Evolutionary conservation across 2,113 vertebrate genomes (phyloP), one percentile per base, ranked within the genome.

Genomic region (Deroptyus accipitrinus): DNA sequence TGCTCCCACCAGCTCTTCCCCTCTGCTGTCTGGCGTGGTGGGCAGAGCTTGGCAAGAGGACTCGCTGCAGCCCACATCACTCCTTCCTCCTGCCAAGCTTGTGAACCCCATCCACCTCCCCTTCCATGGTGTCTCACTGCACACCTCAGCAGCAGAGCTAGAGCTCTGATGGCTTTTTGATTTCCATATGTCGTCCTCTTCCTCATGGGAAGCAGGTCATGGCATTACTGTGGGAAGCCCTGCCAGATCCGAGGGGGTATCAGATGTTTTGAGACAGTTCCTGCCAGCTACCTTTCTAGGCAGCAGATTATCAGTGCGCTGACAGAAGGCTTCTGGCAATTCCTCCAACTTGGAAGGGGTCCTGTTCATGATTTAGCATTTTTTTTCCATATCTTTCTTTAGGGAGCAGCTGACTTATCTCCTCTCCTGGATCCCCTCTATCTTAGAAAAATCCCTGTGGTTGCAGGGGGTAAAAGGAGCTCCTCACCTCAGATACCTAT

Each of bases 81-180:
- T 41, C 33, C 20, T 76, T 35, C 68, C 23, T 69, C 35, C 61
- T 20, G n/a, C 44, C 46, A 48, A 52, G 10, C n/a, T 27, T 22
- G 11, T 2, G 7, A 27, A 23, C 27, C 24, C 39, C 23, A 23
- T 52, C 46, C 42, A n/a, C 30, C 33, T 69, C 59, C 31, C 17
- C 52, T 22, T 17, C 24, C 9, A 2, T 4, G 1, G 2, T 4
- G 37, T 17, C 31, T 57, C 0, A 1, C 9, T 25, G 77, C 3
- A 2, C 24, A 31, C 6, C 28, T 55, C 1, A 2, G 44, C 2
- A 7, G 57, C 42, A 2, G 4, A 63, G 51, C 73, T 61, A 24
- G 44, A 35, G n/a, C 17, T 79, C 17, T 0, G 3, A 33, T 18
- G 61, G 35, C 16, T 17, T 69, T 74, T 49, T 12, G 33, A 30